phyloP scores from a whole-genome alignment of 2,888 invertebrate species.

The Tholera decimalis region DNA sequence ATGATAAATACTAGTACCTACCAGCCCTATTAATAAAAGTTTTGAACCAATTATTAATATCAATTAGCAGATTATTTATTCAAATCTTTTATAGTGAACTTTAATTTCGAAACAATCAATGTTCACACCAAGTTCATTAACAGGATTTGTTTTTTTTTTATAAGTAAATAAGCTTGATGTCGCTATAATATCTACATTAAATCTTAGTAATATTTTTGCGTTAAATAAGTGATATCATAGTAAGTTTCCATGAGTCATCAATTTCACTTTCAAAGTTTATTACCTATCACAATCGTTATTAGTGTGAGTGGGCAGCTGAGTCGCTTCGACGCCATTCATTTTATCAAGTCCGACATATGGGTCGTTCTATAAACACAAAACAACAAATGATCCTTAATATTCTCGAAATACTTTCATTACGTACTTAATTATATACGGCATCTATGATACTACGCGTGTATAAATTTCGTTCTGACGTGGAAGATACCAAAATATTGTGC shows the following conservation, averaged over 20 bases:
- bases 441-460: constrained; percentile 9
- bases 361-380: constrained; percentile 47
- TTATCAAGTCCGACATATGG: constrained; percentile 56
- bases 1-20: no score
- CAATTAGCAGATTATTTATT: no score
- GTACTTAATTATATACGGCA: constrained; percentile 26
- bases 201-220: constrained; percentile 2
- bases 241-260: constrained; percentile 37
- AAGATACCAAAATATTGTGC: constrained; percentile 14
- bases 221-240: constrained; percentile 36
- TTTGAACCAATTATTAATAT: no score
- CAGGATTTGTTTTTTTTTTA: no score
- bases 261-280: constrained; percentile 61
- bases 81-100: no score
- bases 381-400: constrained; percentile 55
- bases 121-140: no score
- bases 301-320: constrained; percentile 60
- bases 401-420: constrained; percentile 57
- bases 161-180: background rate
- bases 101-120: no score
- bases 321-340: constrained; percentile 66
- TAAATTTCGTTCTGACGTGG: constrained; percentile 9
- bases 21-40: no score
- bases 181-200: background rate
- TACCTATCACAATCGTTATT: constrained; percentile 49